These are phyloP conservation scores for Limnephilus rhombicus DNA, from an alignment of 2,888 invertebrate species.

Conservation along the genomic window DNA sequence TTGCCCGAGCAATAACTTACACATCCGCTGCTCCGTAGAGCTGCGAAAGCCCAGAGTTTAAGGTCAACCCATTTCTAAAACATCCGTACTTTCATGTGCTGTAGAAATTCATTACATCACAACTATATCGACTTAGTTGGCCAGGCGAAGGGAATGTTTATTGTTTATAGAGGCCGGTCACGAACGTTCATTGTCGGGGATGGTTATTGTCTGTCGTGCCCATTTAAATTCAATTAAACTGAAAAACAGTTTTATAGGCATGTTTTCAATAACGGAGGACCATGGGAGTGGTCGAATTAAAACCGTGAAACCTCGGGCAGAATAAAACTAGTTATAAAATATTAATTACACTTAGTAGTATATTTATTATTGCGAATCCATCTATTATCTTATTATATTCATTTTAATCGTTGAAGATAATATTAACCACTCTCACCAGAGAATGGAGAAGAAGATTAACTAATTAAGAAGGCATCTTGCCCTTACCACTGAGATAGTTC, in stretches of 20 bases:
- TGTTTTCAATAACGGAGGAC: neutral
- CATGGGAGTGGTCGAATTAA: neutral
- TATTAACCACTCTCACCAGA: neutral
- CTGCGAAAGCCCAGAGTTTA: slow-evolving; percentile 24
- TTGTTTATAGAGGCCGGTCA: neutral
- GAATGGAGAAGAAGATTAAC: too few species aligned
- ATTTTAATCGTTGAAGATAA: neutral
- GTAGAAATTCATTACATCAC: neutral
- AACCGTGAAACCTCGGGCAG: neutral
- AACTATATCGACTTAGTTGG: neutral
- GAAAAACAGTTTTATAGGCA: neutral
- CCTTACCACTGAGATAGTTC: too few species aligned
- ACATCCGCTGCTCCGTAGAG: slow-evolving; percentile 5
- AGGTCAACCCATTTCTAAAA: slow-evolving; percentile 11
- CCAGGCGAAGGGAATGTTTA: neutral
- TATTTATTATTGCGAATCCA: neutral
- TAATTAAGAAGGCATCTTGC: too few species aligned
- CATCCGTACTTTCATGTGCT: neutral
- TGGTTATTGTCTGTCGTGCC: neutral
- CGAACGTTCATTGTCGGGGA: neutral
- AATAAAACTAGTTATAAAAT: neutral
- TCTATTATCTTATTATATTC: neutral
- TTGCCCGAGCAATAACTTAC: slow-evolving; percentile 38
- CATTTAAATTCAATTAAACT: neutral
- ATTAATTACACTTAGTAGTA: neutral